A percentile compares a stretch with the other conserved stretches of the same genome.
phyloP scores from a whole-genome alignment of 37 sponge, comb jelly and placozoan genomes.

The Beroe ovata region DNA sequence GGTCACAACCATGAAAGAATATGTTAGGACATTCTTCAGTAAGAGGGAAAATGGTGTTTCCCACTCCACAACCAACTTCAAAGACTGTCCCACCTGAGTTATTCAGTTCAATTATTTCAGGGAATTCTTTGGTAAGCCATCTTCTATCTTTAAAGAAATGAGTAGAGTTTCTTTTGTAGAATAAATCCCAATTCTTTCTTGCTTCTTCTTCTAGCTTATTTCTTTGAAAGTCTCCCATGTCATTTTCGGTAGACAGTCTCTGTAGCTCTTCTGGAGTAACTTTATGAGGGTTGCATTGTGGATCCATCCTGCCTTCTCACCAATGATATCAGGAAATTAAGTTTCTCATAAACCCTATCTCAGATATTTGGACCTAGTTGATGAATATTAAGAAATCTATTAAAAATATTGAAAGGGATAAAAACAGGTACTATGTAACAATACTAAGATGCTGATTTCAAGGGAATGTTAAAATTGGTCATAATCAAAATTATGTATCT shows the following conservation, averaged over 20 bases:
- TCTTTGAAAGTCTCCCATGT: slow-evolving; percentile 76
- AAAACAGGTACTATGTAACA: too few species aligned
- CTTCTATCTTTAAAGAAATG: slow-evolving; percentile 97
- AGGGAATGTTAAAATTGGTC: background rate
- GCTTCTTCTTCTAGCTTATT: slow-evolving; percentile 88
- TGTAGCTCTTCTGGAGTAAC: slow-evolving; percentile 70
- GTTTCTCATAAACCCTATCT: too few species aligned
- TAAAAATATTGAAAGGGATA: too few species aligned
- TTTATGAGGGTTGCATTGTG: background rate
- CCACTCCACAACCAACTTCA: slow-evolving; percentile 98
- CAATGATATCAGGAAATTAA: too few species aligned
- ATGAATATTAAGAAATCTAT: too few species aligned
- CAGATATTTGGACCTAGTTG: too few species aligned
- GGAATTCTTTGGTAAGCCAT: slow-evolving; percentile 93
- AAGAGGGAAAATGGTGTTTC: slow-evolving; percentile 89
- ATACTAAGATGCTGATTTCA: too few species aligned
- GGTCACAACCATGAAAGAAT: slow-evolving; percentile 93
- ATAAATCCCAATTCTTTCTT: slow-evolving; percentile 94
- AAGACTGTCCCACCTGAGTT: slow-evolving; percentile 68
- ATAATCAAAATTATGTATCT: slow-evolving; percentile 43
- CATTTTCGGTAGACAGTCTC: slow-evolving; percentile 70
- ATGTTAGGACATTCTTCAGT: slow-evolving; percentile 78
- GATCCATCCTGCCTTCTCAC: background rate
- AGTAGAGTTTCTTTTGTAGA: slow-evolving; percentile 92
- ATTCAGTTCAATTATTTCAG: slow-evolving; percentile 37